Base-by-base conservation (phyloP, 2,888 invertebrate genomes). In the Gerosis bhagava region DNA sequence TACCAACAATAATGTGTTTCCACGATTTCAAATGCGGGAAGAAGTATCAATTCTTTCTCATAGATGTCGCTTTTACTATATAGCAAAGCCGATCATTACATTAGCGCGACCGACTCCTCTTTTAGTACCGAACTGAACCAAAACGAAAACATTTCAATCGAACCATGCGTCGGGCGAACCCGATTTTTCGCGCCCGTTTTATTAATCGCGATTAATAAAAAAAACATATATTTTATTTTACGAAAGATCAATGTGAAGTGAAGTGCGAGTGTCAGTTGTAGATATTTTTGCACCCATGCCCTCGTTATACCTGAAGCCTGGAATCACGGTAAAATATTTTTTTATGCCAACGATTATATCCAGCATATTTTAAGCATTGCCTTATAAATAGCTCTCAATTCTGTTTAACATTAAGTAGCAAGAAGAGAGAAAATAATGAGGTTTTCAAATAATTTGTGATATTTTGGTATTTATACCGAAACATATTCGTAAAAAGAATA, bases 301-400 rank as follows among this genome's bases (percentile, higher is more conserved):
- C 65, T 78, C 88, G 51, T 59, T 89, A 80, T 83, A 89, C 54
- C 74, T 89, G 57, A 88, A 88, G 64, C 83, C 88, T 54, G 87
- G 88, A 73, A 73, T 89, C 54, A 87, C 89, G 83, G 89, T 89
- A 74, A 77, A 37, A 57, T 57, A 11, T 62, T 62, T 57, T 59
- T 64, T 62, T 60, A 29, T 19, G 41, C 32, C 37, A 41, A 43
- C 35, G 51, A 53, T 35, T 46, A 50, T 54, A 53, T 51, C 37
- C 46, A 58, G 48, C 57, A 61, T 45, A 70, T 72, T 77, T 69
- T 65, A 57, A 57, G 65, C 70, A 66, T 66, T 62, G 66, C 57
- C 54, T 51, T 71, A 70, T 63, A 70, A 70, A 70, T 77, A 76
- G 71, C 62, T 41, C 19, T 47, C 50, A 56, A 63, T 63, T 61